Conservation (phyloP, 2,888 invertebrate genomes). For the Drosophila birchii region DNA sequence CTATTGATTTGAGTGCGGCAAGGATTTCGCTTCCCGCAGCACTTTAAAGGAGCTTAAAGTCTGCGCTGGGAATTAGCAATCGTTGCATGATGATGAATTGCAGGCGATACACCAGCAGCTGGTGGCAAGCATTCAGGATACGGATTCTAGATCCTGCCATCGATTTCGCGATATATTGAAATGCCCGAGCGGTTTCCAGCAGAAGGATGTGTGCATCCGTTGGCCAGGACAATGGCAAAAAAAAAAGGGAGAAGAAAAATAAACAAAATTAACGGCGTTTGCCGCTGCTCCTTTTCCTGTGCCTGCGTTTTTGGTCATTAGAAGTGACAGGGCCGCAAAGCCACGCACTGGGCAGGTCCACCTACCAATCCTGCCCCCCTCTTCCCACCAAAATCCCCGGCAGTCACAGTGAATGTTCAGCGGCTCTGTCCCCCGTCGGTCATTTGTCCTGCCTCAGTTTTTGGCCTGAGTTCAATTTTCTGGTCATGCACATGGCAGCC, state of each 20-base stretch:
- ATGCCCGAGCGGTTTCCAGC: conserved; percentile 22
- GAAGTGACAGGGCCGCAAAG: conserved; percentile 68
- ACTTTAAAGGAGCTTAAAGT: conserved; percentile 46
- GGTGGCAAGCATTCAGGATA: too few species aligned
- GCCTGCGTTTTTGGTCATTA: conserved; percentile 65
- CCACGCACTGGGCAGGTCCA: conserved; percentile 37
- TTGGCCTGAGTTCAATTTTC: conserved; percentile 76
- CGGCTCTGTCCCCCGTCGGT: conserved; percentile 42
- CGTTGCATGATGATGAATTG: conserved; percentile 41
- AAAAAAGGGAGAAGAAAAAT: conserved; percentile 27
- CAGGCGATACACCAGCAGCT: conserved; percentile 18
- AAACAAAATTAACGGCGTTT: conserved; percentile 48
- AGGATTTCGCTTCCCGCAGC: conserved; percentile 12
- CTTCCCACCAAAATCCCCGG: background rate
- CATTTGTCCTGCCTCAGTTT: conserved; percentile 73
- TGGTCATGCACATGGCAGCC: conserved; percentile 78
- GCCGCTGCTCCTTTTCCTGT: conserved; percentile 36
- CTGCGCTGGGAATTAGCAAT: conserved; percentile 40
- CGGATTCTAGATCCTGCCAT: background rate
- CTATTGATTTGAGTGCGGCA: conserved; percentile 59
- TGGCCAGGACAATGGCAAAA: background rate
- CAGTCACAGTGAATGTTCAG: conserved; percentile 37
- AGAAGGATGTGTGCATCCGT: conserved; percentile 20
- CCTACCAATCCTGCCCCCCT: background rate
- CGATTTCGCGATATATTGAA: conserved; percentile 40